These are phyloP conservation scores for Gorsachius magnificus DNA, from an alignment of 2,797 vertebrate genomes.

Conservation along the genomic window DNA sequence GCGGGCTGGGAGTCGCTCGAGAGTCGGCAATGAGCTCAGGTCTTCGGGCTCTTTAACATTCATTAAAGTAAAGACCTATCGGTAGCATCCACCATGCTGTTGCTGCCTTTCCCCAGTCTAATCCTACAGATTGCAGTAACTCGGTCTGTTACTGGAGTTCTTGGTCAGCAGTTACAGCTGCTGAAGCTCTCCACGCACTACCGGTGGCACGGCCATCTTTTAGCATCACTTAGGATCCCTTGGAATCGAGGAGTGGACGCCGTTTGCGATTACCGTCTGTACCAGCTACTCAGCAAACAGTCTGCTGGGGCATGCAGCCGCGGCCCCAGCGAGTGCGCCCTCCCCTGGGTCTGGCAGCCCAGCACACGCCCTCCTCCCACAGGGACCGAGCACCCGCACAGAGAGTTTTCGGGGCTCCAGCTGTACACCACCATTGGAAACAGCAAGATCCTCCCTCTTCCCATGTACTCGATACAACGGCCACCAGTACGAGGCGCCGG, in stretches of 20 bases:
- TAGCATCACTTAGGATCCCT: no score
- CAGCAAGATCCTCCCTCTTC: not conserved
- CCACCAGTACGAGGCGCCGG: no score
- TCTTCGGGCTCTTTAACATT: not conserved
- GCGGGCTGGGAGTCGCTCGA: not conserved
- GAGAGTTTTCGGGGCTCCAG: not conserved
- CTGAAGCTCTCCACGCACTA: not conserved
- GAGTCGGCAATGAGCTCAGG: not conserved
- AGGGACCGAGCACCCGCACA: not conserved
- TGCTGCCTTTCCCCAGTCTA: not conserved
- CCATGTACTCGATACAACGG: fast-evolving
- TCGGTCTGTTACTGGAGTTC: not conserved
- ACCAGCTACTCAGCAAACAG: not conserved
- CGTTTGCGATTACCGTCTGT: not conserved
- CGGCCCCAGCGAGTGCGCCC: not conserved
- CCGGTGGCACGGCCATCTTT: not conserved
- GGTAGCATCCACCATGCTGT: no score
- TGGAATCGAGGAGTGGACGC: no score
- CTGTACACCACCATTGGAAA: not conserved
- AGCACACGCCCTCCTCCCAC: not conserved
- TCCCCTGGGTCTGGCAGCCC: not conserved
- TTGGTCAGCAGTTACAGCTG: not conserved
- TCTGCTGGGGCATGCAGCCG: no score
- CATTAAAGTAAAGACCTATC: not conserved
- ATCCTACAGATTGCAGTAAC: not conserved